phyloP scores from a whole-genome alignment of 2,113 vertebrate genomes.

The Cyanoramphus novaezelandiae region DNA sequence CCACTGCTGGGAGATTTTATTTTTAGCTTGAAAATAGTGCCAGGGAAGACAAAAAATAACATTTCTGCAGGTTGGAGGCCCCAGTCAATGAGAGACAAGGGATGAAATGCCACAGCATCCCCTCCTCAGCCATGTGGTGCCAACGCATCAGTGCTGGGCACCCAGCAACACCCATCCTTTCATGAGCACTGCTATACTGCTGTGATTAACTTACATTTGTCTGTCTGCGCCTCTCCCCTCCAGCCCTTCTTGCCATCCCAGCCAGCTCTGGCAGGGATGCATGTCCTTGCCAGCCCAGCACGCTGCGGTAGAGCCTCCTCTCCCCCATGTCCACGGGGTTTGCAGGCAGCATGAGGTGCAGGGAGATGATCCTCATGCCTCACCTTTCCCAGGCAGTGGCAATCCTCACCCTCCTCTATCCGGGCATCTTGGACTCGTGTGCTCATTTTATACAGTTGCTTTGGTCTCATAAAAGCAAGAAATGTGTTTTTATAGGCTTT shows the following conservation, averaged over 20 bases:
- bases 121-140: not conserved
- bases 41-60: constrained; percentile 27
- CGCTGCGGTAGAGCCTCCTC: not conserved
- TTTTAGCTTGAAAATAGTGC: constrained; percentile 53
- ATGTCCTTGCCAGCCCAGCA: not conserved
- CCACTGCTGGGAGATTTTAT: not conserved
- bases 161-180: not conserved
- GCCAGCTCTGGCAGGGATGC: not conserved
- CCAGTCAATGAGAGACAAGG: not conserved
- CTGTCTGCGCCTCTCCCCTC: not conserved
- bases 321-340: fast-evolving
- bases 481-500: constrained; percentile 45
- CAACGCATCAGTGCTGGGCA: not conserved
- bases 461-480: constrained; percentile 44
- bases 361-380: fast-evolving
- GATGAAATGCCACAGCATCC: not conserved
- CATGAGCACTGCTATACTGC: fast-evolving
- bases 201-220: not conserved
- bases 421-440: fast-evolving
- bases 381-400: not conserved
- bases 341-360: not conserved
- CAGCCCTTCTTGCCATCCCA: not conserved
- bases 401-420: not conserved
- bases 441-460: not conserved
- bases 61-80: constrained; percentile 17